Evolutionary conservation across 2,113 vertebrate species (phyloP), one percentile per base, ranked within the genome.

Genomic region (Lanius ludovicianus): DNA sequence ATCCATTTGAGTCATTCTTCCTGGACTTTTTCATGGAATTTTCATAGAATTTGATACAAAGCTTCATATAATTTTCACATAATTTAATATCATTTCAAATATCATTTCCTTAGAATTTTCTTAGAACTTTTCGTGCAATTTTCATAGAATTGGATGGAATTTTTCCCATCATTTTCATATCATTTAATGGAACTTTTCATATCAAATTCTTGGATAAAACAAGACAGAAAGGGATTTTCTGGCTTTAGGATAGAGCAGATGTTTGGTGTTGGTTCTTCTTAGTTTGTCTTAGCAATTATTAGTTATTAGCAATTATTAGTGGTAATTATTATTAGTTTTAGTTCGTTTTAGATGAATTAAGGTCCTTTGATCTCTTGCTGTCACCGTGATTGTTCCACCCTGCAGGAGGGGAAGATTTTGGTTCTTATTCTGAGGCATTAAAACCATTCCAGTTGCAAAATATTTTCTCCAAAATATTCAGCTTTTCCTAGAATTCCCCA

Each of bases 341-440:
- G n/a, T 47, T 41, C 6, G 8, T 41, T 84, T 33, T 10, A 4
- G 23, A 15, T 47, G 0, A 47, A n/a, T 65, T 41, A 3, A n/a
- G 23, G 23, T 56, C n/a, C n/a, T 7, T 6, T 23, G 15, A 13
- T 52, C 6, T 52, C 16, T 13, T 7, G 37, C 19, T 59, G 35
- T 49, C 44, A 6, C 44, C 0, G 0, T 11, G 44, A 30, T 28
- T 42, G 24, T 41, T 41, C 19, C 44, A 70, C 0, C 5, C 15
- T 52, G 35, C 55, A 50, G 55, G 25, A 44, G 20, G 15, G 35
- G 46, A 60, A 30, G 55, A 2, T n/a, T 62, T 62, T 52, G 20
- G 6, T 42, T 52, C 20, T 20, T 35, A 6, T 52, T 30, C 80
- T 37, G 13, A 13, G 6, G 10, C 7, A 13, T 3, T 24, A 62